Evolutionary conservation across 2,797 vertebrate genomes (phyloP).

Genomic region (Enteromius paludinosus): DNA sequence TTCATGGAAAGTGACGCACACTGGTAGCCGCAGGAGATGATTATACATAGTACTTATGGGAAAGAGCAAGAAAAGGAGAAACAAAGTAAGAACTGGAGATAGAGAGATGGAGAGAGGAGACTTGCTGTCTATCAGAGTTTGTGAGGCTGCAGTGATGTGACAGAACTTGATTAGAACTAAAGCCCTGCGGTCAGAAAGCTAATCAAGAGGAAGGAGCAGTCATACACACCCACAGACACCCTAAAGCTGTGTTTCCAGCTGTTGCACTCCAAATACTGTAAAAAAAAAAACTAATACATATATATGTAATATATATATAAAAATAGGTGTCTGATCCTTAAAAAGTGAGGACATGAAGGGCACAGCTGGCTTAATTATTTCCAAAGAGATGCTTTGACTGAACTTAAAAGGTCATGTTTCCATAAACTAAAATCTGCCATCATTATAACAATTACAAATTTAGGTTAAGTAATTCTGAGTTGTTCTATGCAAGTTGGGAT

Average conservation of each 20-base stretch:
- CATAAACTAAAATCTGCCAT: neutral
- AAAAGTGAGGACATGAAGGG: neutral
- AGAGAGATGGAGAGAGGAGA: constrained; percentile 1
- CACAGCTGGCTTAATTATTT: constrained; percentile 3
- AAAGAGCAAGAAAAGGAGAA: neutral
- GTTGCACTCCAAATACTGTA: constrained; percentile 40
- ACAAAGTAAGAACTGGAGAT: neutral
- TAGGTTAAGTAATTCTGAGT: neutral
- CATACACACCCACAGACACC: constrained; percentile 45
- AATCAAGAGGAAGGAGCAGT: constrained; percentile 47
- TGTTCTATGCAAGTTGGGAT: constrained; percentile 4
- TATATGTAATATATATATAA: too few species aligned
- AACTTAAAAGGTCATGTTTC: neutral
- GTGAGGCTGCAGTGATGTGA: constrained; percentile 25
- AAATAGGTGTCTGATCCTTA: neutral
- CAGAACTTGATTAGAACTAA: constrained; percentile 37
- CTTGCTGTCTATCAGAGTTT: neutral
- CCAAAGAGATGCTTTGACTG: neutral
- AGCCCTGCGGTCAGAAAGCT: constrained; percentile 30
- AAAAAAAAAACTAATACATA: neutral
- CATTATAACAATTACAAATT: neutral
- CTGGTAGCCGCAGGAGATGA: neutral
- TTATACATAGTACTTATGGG: constrained; percentile 1
- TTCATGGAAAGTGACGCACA: neutral
- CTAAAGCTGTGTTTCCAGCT: constrained; percentile 46